Evolutionary conservation across 37 sponge, comb jelly and placozoan species (phyloP).

Genomic region (Petrosia ficiformis): DNA sequence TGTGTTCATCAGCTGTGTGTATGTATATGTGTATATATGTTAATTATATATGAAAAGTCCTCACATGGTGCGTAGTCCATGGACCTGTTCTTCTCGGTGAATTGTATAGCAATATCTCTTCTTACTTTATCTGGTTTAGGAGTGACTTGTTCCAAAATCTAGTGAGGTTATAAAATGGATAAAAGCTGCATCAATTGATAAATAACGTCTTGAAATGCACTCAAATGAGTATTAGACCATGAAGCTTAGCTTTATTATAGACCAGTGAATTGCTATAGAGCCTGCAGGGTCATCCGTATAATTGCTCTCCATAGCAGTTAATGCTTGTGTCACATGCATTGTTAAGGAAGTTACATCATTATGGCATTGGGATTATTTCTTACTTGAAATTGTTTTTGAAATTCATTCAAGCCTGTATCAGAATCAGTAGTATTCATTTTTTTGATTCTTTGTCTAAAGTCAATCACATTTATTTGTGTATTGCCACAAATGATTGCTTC

Average conservation of each 20-base stretch:
- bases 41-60: too few species aligned
- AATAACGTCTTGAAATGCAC: too few species aligned
- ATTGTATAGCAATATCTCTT: conserved; percentile 5
- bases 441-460: conserved; percentile 22
- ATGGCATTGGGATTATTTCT: too few species aligned
- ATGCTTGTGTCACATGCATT: too few species aligned
- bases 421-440: conserved; percentile 27
- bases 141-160: conserved; percentile 28
- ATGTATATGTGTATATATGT: too few species aligned
- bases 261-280: too few species aligned
- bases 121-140: background rate
- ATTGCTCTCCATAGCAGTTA: too few species aligned
- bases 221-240: too few species aligned
- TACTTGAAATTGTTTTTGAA: conserved; percentile 64
- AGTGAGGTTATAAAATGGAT: background rate
- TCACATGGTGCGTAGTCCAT: conserved; percentile 33
- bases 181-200: too few species aligned
- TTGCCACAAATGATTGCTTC: conserved; percentile 54
- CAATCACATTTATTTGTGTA: conserved; percentile 32
- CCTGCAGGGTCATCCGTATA: too few species aligned
- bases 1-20: conserved; percentile 29
- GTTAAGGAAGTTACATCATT: too few species aligned
- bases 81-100: conserved; percentile 10
- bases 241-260: too few species aligned
- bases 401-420: conserved; percentile 32